Conservation (phyloP, 2,888 invertebrate species). For the Torymus texanus region DNA sequence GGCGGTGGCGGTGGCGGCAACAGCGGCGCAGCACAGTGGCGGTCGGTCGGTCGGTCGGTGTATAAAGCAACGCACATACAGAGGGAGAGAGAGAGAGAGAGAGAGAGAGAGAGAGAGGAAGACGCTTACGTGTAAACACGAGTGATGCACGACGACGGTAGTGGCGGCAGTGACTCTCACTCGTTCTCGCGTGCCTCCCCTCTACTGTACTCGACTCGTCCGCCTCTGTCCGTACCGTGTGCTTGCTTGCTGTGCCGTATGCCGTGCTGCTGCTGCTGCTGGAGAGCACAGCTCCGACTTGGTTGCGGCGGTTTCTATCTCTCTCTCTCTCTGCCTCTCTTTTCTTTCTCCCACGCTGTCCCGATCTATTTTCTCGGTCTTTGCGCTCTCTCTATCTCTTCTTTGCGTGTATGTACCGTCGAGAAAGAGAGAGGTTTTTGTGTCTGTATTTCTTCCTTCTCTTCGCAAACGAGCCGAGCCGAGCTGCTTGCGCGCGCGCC, state of each 20-base stretch:
- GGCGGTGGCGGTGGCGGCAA: too few relatives aligned
- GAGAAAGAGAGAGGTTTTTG: too few relatives aligned
- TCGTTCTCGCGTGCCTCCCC: neutral
- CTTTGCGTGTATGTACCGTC: too few relatives aligned
- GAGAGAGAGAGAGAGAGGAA: constrained; percentile 56
- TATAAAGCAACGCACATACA: neutral
- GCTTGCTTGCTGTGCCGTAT: neutral
- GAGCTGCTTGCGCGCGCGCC: constrained; percentile 12
- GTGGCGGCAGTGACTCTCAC: neutral
- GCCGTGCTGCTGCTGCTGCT: neutral
- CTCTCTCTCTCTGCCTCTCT: constrained; percentile 45
- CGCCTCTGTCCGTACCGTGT: neutral
- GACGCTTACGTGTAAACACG: constrained; percentile 65
- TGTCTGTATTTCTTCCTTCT: too few relatives aligned
- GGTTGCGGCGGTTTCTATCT: neutral
- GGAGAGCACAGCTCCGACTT: too few relatives aligned
- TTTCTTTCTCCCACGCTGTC: constrained; percentile 56
- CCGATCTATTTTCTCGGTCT: constrained; percentile 53
- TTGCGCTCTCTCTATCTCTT: constrained; percentile 6
- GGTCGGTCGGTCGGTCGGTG: too few relatives aligned
- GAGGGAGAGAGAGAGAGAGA: constrained; percentile 26
- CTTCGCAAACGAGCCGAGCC: too few relatives aligned
- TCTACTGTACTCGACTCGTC: neutral
- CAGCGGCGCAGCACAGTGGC: too few relatives aligned
- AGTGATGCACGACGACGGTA: constrained; percentile 55